Base-by-base conservation (phyloP, 1,140 invertebrate genomes). In the Meloidogyne exigua region DNA sequence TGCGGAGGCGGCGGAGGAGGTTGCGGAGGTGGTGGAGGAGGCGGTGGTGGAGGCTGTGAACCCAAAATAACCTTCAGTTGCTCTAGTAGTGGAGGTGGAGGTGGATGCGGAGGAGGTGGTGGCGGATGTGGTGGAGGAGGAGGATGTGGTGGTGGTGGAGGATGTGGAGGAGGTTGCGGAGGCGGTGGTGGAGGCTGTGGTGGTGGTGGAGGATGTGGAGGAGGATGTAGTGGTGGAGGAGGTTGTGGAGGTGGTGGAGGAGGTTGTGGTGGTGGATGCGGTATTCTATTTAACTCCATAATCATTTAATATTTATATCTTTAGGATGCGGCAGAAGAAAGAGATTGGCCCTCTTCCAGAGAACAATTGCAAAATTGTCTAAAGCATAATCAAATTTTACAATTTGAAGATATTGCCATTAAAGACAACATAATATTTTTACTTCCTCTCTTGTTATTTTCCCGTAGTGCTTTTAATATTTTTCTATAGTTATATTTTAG, bases 161-260 rank as follows among this genome's bases (percentile, higher is more conserved):
- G 36, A 4, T 3, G 36, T 9, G 36, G 36, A 0, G 36, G 36
- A 4, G 42, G 42, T 3, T 57, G 42, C 0, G 12, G 42, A 2
- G 9, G 67, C 26, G 67, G 67, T 12, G 25, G 67, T 23, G 26
- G 23, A n/a, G 44, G 39, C 9, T 10, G n/a, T n/a, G n/a, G 39
- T 2, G 67, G 67, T 10, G 67, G 39, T 11, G 44, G 67, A 9
- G 36, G 65, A 18, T 12, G 69, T 2, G 12, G 15, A 1, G 13
- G 26, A 26, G 13, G 13, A 4, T 4, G 67, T 23, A 23, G 67
- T 25, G 67, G 67, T n/a, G 18, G 49, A 87, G 87, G 68, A 57
- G 25, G 67, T 10, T n/a, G 67, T 25, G 67, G 67, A n/a, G n/a
- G 67, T n/a, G 10, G 67, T 9, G 67, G 67, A 25, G n/a, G 67